A percentile compares a stretch with the other conserved stretches of the same genome.
phyloP scores from a whole-genome alignment of 2,888 invertebrate species.

The Dinocampus coccinellae region DNA sequence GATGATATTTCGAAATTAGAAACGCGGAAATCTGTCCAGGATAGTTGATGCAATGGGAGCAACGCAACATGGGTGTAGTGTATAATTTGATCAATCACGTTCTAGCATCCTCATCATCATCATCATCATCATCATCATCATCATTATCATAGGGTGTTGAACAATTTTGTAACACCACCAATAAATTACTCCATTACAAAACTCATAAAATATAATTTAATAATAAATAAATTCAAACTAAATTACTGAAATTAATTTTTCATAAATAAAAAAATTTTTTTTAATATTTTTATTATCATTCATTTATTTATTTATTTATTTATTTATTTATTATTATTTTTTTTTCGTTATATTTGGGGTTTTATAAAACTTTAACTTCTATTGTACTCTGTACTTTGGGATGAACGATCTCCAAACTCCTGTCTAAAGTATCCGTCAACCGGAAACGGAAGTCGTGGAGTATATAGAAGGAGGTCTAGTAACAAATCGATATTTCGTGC shows the following conservation, averaged over 20 bases:
- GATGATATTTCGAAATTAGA: not conserved
- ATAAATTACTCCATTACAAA: not conserved
- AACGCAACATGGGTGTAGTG: not conserved
- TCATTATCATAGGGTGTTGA: not conserved
- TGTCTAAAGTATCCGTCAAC: constrained; percentile 27
- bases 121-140: too few species aligned
- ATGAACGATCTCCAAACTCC: constrained; percentile 24
- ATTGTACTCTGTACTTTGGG: not conserved
- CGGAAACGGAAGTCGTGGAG: constrained; percentile 24
- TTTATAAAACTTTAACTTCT: too few species aligned
- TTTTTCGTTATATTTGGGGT: too few species aligned
- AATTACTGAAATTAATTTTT: too few species aligned
- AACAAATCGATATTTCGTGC: constrained; percentile 52
- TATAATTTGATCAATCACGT: not conserved
- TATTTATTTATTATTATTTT: too few species aligned
- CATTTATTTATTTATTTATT: too few species aligned
- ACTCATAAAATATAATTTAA: too few species aligned
- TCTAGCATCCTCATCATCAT: not conserved
- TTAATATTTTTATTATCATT: too few species aligned
- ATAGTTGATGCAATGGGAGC: not conserved
- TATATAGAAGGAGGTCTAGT: constrained; percentile 26
- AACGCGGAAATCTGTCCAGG: not conserved
- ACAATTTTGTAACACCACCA: not conserved
- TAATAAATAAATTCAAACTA: too few species aligned
- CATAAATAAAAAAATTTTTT: too few species aligned